phyloP scores from a whole-genome alignment of 2,888 invertebrate genomes.

The Andrena praecox region DNA sequence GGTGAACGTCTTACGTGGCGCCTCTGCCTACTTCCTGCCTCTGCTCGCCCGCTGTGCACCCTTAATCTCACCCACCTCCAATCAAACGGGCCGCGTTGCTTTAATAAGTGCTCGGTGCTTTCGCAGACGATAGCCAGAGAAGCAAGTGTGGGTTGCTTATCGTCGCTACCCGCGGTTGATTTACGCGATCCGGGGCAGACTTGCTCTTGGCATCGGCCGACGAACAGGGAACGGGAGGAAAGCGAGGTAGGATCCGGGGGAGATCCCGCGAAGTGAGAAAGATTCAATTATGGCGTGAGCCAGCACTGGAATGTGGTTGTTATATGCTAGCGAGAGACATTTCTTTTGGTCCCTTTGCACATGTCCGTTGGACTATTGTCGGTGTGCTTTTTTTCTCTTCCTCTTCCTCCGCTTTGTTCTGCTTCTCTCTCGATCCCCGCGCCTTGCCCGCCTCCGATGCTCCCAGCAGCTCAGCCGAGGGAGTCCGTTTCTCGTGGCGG shows the following conservation, averaged over 20 bases:
- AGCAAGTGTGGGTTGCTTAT: too few species aligned
- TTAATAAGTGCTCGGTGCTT: too few species aligned
- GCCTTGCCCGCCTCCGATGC: background rate
- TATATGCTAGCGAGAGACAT: slow-evolving; percentile 73
- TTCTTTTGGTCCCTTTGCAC: slow-evolving; percentile 71
- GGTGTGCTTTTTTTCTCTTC: slow-evolving; percentile 50
- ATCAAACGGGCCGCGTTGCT: too few species aligned
- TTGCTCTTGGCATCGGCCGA: slow-evolving; percentile 16
- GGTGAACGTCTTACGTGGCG: background rate
- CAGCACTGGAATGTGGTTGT: slow-evolving; percentile 76
- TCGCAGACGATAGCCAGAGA: too few species aligned
- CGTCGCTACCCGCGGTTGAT: background rate
- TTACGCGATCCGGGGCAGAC: slow-evolving; percentile 25
- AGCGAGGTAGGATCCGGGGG: slow-evolving; percentile 30
- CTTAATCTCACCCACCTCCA: too few species aligned
- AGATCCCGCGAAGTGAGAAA: slow-evolving; percentile 47
- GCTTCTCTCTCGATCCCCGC: slow-evolving; percentile 21
- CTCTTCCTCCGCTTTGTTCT: slow-evolving; percentile 46
- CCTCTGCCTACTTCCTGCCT: background rate
- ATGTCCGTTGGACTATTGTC: slow-evolving; percentile 57
- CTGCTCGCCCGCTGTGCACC: too few species aligned
- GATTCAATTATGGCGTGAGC: slow-evolving; percentile 76
- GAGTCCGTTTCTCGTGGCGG: slow-evolving; percentile 6
- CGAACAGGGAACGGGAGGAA: slow-evolving; percentile 42
- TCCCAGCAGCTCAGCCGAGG: background rate